These are phyloP conservation scores for human DNA, from an alignment of 2,113 vertebrate species.

Conservation along the genomic window GRCh38 chr4:66097001-66097500, in stretches of 20 bases:
- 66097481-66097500: neutral
- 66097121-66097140: neutral
- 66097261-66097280: neutral
- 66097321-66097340: neutral
- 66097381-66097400: neutral
- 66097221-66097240: neutral
- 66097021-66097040: neutral
- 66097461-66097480: neutral
- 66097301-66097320: neutral
- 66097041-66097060: neutral
- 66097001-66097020: conserved; percentile 21
- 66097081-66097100: neutral
- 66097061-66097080: neutral
- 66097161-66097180: neutral
- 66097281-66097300: neutral
- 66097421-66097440: neutral
- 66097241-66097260: neutral
- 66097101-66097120: neutral
- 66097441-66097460: neutral
- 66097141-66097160: neutral
- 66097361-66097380: neutral
- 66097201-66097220: neutral
- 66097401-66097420: neutral
- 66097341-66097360: neutral
- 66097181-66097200: neutral